Base-by-base conservation (phyloP, 2,797 vertebrate species). In the Prionace glauca region DNA sequence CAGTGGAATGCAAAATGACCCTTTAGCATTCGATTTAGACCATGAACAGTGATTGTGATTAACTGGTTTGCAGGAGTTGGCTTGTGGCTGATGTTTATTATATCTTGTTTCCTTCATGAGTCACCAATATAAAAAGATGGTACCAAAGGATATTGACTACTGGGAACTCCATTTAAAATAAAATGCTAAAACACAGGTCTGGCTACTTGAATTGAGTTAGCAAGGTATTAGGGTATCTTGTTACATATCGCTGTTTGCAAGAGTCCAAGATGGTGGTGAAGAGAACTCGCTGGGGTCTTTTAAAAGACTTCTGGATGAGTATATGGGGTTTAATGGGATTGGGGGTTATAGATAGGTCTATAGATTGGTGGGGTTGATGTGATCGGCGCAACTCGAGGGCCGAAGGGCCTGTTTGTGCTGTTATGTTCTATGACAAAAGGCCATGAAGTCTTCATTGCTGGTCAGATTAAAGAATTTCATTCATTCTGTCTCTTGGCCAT, bases 1-100 rank as follows among this genome's bases (percentile, higher is more conserved):
- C 24, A 95, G 71, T 95, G 93, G 67, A 69, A 24, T 60, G 94
- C 91, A 81, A 92, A 94, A 95, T 29, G 50, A 62, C 45, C 8
- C 87, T 11, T 62, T 36, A 41, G 74, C 50, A 36, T 95, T 93
- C 77, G 95, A 87, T 65, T 67, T 56, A 56, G 62, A 84, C 41
- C 18, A 20, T 41, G 12, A 65, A 84, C 36, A 65, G n/a, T 56
- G 62, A 41, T 69, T 69, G 36, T 84, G 65, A 92, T 67, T 18
- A 5, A 0, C 32, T 90, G 26, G 4, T 62, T 90, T 60, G 56
- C 26, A 60, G 29, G 32, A 1, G 29, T 90, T 90, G 29, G 56
- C 12, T n/a, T 62, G 24, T 90, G 50, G 50, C 1, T 60, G 87
- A 62, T 62, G 56, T 90, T 60, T 88, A 5, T 60, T 29, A 5